Conservation (phyloP, 2,113 vertebrate species). For the Sphyrna mokarran region DNA sequence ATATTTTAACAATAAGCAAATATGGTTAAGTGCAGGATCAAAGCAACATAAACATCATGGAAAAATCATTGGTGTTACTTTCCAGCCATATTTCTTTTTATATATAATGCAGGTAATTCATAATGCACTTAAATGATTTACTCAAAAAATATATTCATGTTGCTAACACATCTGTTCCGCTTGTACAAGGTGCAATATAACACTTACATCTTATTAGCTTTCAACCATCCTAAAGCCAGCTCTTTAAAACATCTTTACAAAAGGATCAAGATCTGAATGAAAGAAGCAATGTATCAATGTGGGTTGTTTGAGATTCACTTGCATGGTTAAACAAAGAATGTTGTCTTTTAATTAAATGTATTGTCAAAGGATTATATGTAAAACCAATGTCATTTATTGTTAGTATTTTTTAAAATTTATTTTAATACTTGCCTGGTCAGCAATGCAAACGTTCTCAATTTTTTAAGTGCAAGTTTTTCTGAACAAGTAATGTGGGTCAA, state of each 20-base stretch:
- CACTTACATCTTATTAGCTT: neutral
- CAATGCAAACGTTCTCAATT: slow-evolving; percentile 53
- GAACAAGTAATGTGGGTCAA: slow-evolving; percentile 94
- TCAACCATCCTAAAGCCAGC: neutral
- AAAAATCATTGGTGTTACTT: neutral
- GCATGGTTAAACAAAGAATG: slow-evolving; percentile 29
- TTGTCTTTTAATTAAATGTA: slow-evolving; percentile 27
- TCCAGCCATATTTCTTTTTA: neutral
- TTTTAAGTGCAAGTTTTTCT: slow-evolving; percentile 94
- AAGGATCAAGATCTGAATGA: slow-evolving; percentile 28
- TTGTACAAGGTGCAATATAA: neutral
- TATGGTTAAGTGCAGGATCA: neutral
- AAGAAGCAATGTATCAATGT: slow-evolving; percentile 14
- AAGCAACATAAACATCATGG: neutral
- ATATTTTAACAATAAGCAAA: neutral
- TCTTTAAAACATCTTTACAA: slow-evolving; percentile 25
- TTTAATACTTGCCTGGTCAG: slow-evolving; percentile 46
- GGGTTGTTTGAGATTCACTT: slow-evolving; percentile 26
- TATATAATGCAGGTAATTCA: neutral
- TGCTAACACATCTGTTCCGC: neutral
- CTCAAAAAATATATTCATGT: neutral
- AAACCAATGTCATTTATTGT: slow-evolving; percentile 1
- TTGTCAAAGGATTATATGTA: slow-evolving; percentile 27
- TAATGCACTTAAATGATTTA: neutral
- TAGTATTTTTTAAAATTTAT: slow-evolving; percentile 45